A percentile compares a stretch with the other conserved stretches of the same genome.
phyloP scores from a whole-genome alignment of 2,113 vertebrate genomes.

The Neolamprologus brichardi region DNA sequence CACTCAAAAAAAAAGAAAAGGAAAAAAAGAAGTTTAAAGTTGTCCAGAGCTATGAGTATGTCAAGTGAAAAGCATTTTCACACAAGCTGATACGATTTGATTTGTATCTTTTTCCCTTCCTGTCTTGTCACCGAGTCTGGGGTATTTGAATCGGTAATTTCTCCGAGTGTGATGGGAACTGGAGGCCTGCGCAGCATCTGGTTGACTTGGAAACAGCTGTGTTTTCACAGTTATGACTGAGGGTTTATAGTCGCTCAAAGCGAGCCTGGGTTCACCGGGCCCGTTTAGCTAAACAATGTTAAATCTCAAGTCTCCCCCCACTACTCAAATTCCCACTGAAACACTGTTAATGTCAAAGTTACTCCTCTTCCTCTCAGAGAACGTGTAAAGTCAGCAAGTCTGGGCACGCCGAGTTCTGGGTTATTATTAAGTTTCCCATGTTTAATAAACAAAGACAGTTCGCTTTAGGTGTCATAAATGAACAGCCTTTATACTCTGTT shows the following conservation, averaged over 20 bases:
- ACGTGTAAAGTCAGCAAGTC: neutral
- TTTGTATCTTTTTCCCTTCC: slow-evolving; percentile 33
- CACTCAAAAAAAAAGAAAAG: neutral
- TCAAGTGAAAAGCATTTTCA: neutral
- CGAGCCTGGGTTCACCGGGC: slow-evolving; percentile 34
- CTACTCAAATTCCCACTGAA: neutral
- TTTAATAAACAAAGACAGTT: neutral
- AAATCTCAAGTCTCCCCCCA: neutral
- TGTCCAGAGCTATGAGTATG: neutral
- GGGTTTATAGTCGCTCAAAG: slow-evolving; percentile 55
- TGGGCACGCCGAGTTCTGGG: neutral
- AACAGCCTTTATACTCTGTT: neutral
- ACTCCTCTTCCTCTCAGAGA: neutral
- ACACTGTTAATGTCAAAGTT: neutral
- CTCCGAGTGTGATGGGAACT: slow-evolving; percentile 16
- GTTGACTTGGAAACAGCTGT: slow-evolving; percentile 69
- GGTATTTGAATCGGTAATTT: slow-evolving; percentile 29
- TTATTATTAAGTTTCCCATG: neutral
- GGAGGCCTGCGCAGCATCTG: slow-evolving; percentile 62
- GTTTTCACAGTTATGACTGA: slow-evolving; percentile 62
- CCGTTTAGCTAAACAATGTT: slow-evolving; percentile 48
- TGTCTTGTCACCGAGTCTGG: slow-evolving; percentile 18
- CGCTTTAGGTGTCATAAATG: neutral
- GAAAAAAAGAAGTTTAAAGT: neutral
- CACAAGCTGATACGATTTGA: slow-evolving; percentile 14